phyloP scores from a whole-genome alignment of 2,888 invertebrate genomes.

The Galerucella pusilla region DNA sequence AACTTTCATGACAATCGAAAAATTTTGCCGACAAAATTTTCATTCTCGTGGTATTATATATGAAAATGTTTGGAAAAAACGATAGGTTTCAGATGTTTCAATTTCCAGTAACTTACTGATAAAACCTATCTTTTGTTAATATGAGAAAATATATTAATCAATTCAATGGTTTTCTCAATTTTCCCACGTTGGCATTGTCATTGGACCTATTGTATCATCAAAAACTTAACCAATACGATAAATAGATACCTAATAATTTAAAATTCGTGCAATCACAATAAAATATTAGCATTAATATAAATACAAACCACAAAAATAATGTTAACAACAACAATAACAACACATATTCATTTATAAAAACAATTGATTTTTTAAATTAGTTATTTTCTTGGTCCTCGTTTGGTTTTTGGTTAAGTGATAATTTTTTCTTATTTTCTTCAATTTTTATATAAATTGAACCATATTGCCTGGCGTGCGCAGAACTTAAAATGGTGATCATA shows the following conservation, averaged over 20 bases:
- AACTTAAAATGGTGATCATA: background rate
- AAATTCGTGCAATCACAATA: background rate
- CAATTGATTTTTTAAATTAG: background rate
- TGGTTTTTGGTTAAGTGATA: constrained; percentile 12
- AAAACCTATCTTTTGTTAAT: no score
- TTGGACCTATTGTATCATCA: background rate
- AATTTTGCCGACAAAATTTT: no score
- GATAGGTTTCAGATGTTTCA: no score
- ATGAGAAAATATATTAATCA: no score
- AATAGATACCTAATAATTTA: background rate
- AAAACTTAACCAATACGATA: background rate
- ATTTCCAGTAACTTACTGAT: no score
- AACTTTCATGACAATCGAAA: no score
- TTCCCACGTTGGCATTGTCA: background rate
- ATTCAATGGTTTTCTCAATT: no score
- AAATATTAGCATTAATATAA: constrained; percentile 3
- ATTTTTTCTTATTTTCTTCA: background rate
- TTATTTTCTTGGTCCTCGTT: constrained; percentile 24
- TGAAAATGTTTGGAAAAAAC: no score
- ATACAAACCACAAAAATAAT: constrained; percentile 10
- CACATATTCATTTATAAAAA: background rate
- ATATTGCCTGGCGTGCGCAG: background rate
- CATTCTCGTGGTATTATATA: no score
- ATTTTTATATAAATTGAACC: constrained; percentile 1
- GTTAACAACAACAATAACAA: constrained; percentile 19